Conservation (phyloP, 2,113 vertebrate genomes). For the Dasyprocta punctata region DNA sequence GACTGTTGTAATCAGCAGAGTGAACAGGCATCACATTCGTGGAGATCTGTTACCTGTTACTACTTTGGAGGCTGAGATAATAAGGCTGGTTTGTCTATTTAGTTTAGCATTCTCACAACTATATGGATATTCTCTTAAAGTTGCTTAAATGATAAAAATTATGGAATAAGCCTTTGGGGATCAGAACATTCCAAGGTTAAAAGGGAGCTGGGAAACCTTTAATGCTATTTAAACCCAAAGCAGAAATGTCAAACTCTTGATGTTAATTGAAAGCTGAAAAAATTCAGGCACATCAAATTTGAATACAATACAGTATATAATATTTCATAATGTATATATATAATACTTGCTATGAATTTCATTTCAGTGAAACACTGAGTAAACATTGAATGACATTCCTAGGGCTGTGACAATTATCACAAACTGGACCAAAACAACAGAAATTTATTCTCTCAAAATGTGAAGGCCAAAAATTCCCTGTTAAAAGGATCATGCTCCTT, state of each 20-base stretch:
- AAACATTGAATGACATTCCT: not conserved
- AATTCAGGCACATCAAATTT: not conserved
- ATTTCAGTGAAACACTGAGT: not conserved
- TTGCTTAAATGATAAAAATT: slow-evolving; percentile 13
- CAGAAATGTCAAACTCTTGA: not conserved
- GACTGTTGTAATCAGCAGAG: not conserved
- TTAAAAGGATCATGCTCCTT: not conserved
- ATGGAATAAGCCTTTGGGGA: not conserved
- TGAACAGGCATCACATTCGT: not conserved
- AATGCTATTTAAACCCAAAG: slow-evolving; percentile 24
- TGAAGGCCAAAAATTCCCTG: not conserved
- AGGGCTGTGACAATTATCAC: not conserved
- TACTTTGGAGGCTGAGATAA: not conserved
- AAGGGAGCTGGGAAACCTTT: not conserved
- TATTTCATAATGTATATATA: not conserved
- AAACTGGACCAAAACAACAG: not conserved
- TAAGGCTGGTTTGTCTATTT: not conserved
- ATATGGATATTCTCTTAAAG: not conserved
- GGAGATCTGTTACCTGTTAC: not conserved
- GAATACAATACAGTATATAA: not conserved
- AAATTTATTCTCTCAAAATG: not conserved
- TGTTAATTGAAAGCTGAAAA: not conserved
- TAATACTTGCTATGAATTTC: not conserved
- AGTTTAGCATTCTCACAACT: not conserved
- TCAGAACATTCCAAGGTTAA: slow-evolving; percentile 18